A percentile compares a stretch with the other conserved stretches of the same genome.
phyloP scores from a whole-genome alignment of 2,888 invertebrate species.

The Stenolophus ochropezus region DNA sequence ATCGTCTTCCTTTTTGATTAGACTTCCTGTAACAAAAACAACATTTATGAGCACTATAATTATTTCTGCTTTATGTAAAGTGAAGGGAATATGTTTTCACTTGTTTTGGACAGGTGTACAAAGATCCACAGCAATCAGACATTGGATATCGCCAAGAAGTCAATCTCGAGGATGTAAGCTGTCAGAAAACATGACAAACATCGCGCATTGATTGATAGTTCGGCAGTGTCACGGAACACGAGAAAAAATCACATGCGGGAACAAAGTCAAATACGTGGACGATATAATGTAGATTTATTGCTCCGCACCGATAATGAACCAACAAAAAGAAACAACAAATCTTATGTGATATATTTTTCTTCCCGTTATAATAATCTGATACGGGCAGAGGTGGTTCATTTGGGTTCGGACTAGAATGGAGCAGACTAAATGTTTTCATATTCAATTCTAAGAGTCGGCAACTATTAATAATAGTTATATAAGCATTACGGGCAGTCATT shows the following conservation, averaged over 20 bases:
- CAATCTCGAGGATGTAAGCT: constrained; percentile 42
- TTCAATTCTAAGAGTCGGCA: no score
- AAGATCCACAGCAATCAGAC: not conserved
- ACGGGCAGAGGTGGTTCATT: no score
- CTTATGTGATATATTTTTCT: no score
- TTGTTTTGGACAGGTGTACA: no score
- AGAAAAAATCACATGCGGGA: constrained; percentile 37
- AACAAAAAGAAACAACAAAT: not conserved
- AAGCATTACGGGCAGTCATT: no score
- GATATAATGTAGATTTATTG: constrained; percentile 34
- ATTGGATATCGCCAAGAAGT: constrained; percentile 51
- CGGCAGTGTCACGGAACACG: constrained; percentile 6
- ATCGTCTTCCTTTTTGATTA: not conserved
- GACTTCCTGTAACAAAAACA: not conserved
- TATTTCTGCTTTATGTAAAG: not conserved
- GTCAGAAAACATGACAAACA: constrained; percentile 56
- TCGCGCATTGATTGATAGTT: constrained; percentile 48
- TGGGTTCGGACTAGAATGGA: no score
- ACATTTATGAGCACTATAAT: not conserved
- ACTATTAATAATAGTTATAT: no score
- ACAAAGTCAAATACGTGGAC: constrained; percentile 14
- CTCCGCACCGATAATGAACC: not conserved
- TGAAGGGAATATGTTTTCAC: not conserved
- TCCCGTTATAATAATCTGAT: no score
- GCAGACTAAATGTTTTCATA: no score